Evolutionary conservation across 2,113 vertebrate genomes (phyloP).

Genomic region (Hippolais icterina): DNA sequence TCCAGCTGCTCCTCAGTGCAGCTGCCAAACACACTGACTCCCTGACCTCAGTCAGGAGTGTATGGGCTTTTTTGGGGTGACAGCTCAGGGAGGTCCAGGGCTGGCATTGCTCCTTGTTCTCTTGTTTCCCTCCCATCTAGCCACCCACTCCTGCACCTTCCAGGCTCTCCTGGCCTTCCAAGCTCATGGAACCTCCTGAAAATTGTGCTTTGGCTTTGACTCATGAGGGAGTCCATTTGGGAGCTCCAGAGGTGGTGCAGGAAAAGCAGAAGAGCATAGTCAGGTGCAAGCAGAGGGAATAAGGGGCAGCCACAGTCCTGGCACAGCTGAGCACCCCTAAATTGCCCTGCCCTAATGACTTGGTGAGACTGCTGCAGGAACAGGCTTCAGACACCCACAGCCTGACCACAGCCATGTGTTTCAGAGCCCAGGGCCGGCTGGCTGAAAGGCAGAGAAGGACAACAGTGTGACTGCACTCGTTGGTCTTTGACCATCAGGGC

Average conservation of each 20-base stretch:
- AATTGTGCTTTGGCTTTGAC: neutral
- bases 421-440: neutral
- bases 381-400: neutral
- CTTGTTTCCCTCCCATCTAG: neutral
- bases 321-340: neutral
- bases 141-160: neutral
- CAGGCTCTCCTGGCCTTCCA: neutral
- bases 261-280: neutral
- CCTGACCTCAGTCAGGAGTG: neutral
- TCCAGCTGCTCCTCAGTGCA: neutral
- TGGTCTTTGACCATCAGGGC: fast-evolving
- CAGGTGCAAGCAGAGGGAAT: neutral
- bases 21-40: neutral
- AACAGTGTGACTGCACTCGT: neutral
- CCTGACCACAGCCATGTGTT: neutral
- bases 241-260: neutral
- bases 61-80: fast-evolving
- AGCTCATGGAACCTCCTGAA: neutral
- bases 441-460: neutral
- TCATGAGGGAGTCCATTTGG: fast-evolving
- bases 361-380: neutral
- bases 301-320: neutral
- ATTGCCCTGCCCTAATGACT: neutral
- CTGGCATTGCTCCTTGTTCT: neutral
- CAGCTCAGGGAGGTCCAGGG: neutral